Percentiles rank a stretch among this genome's conserved stretches.
Conservation (phyloP, 2,888 invertebrate species). For the Deroplatys truncata region DNA sequence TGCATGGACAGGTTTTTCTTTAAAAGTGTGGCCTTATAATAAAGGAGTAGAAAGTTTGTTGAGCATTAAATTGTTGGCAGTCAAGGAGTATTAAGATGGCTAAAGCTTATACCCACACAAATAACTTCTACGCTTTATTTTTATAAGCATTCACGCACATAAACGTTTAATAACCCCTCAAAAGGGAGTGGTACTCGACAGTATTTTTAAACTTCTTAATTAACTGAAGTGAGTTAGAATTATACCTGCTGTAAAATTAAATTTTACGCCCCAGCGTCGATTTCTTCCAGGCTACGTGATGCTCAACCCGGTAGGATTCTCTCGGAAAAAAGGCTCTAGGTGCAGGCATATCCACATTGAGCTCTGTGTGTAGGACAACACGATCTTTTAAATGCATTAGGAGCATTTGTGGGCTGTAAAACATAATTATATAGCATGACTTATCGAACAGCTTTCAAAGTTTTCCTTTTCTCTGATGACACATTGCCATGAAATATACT, state of each 20-base stretch:
- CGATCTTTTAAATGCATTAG: no score
- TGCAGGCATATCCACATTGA: no score
- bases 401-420: no score
- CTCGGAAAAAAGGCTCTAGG: no score
- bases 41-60: not conserved
- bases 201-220: not conserved
- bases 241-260: not conserved
- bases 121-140: not conserved
- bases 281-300: not conserved
- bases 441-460: no score
- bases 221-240: not conserved
- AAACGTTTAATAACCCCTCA: not conserved
- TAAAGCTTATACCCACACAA: not conserved
- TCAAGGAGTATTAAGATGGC: not conserved
- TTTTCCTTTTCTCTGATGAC: no score
- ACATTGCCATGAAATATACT: no score
- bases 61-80: not conserved
- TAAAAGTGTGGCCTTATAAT: no score
- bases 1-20: no score
- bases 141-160: no score
- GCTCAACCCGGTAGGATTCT: not conserved
- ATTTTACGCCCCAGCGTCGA: not conserved
- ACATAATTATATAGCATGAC: no score
- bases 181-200: not conserved
- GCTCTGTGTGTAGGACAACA: no score